Base-by-base conservation (phyloP, 1,140 invertebrate species). In the Caenorhabditis elegans region DNA sequence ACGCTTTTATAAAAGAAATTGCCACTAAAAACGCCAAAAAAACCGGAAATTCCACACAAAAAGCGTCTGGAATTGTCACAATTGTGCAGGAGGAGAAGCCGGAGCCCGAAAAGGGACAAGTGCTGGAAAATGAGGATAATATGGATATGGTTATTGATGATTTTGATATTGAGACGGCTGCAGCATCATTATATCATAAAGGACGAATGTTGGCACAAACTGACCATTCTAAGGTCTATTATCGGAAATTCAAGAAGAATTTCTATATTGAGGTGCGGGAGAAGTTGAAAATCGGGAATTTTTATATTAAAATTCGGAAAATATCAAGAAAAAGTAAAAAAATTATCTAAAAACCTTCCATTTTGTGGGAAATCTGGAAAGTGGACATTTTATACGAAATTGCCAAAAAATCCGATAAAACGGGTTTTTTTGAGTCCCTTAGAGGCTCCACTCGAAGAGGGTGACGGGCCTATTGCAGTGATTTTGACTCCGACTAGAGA, bases 401-500 rank as follows among this genome's bases (percentile, higher is more conserved):
- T n/a, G n/a, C n/a, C n/a, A n/a, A n/a, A n/a, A n/a, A n/a, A n/a
- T n/a, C n/a, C n/a, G n/a, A n/a, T n/a, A n/a, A n/a, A n/a, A n/a
- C n/a, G n/a, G n/a, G n/a, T n/a, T n/a, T n/a, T n/a, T n/a, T n/a
- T n/a, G n/a, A n/a, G n/a, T n/a, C n/a, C n/a, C n/a, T n/a, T n/a
- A n/a, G n/a, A n/a, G n/a, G n/a, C n/a, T n/a, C n/a, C n/a, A 0
- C 89, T 99, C 5, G 95, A 96, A 85, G 95, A 98, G 87, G 95
- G 94, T 0, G 98, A 99, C 90, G 98, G 98, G 6, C 97, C 98
- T 0, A 96, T 99, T 75, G 92, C 91, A 78, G 83, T 99, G 8
- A 96, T 99, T 49, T 96, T 99, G 95, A 96, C 96, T 0, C 98
- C 98, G 0, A 99, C 97, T 0, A 92, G 98, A 85, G 98, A 99